Percentiles rank a stretch among this genome's conserved stretches.
Evolutionary conservation across 2,797 vertebrate genomes (phyloP).

Genomic region (Tangara arthus): DNA sequence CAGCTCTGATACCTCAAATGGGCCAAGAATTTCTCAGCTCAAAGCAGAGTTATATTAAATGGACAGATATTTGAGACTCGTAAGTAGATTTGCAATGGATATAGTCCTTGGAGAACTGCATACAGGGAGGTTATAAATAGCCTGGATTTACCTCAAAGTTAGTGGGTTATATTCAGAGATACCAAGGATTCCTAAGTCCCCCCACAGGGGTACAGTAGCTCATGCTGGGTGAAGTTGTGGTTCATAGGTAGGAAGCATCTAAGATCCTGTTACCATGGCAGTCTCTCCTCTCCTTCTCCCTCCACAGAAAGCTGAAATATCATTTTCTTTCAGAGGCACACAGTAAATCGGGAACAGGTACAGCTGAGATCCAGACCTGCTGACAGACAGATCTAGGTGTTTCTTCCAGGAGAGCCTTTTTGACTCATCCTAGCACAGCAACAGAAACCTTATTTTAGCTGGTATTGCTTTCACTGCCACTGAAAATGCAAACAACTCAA

Average conservation of each 20-base stretch:
- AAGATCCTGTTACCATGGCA: not conserved
- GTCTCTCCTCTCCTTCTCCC: not conserved
- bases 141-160: not conserved
- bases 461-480: not conserved
- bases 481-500: not conserved
- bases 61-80: not conserved
- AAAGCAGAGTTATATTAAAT: not conserved
- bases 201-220: not conserved
- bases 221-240: not conserved
- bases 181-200: not conserved
- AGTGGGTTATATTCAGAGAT: not conserved
- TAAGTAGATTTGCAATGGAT: not conserved
- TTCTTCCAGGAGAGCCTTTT: not conserved
- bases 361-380: not conserved
- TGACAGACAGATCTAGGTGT: not conserved
- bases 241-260: not conserved
- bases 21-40: not conserved
- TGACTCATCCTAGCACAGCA: not conserved
- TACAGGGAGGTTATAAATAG: not conserved
- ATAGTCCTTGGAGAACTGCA: not conserved
- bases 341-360: not conserved
- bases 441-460: not conserved
- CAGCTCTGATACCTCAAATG: not conserved
- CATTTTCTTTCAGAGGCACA: not conserved
- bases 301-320: not conserved